Evolutionary conservation across 2,888 invertebrate species (phyloP), one percentile per base, ranked within the genome.

Genomic region (Pecten maximus): DNA sequence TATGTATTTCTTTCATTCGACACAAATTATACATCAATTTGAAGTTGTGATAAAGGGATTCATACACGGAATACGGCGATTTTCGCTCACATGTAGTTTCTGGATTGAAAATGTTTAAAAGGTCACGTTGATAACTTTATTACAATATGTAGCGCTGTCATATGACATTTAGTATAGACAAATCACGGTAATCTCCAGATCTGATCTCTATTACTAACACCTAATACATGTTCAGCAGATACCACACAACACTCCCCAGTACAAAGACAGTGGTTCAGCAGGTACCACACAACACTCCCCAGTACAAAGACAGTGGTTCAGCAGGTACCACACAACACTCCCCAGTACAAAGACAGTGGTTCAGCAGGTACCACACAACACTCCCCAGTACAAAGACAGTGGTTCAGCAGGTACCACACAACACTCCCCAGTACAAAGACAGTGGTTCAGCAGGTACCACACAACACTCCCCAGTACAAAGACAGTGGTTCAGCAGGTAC

Each of bases 41-140:
- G 16, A 74, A 74, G 74, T 35, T 28, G 12, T 35, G 74, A 74
- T 74, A 35, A 74, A 74, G 28, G 35, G 12, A 19, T 28, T 28
- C 74, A 28, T 74, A 23, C 74, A 74, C 74, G 74, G 74, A 74
- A 74, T 74, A 54, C 23, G 28, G 74, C n/a, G 54, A 54, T 54
- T 19, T 74, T 35, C 8, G 28, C 16, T 74, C 35, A 74, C 28
- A 44, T 12, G 44, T 12, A 74, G 28, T 74, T 12, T 8, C 74
- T 35, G 35, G 35, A 60, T 60, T 60, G 12, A 60, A 60, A 60
- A 74, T 74, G 74, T 74, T 74, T 35, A 28, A 74, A 74, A 74
- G 28, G 74, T 74, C 35, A 35, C 28, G 28, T 0, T 4, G 35
- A 16, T 35, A 28, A 35, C 35, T 35, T 8, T 35, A 74, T 74